Evolutionary conservation across 2,888 invertebrate species (phyloP), one percentile per base, ranked within the genome.

Genomic region (Tetheella fluctuosa): DNA sequence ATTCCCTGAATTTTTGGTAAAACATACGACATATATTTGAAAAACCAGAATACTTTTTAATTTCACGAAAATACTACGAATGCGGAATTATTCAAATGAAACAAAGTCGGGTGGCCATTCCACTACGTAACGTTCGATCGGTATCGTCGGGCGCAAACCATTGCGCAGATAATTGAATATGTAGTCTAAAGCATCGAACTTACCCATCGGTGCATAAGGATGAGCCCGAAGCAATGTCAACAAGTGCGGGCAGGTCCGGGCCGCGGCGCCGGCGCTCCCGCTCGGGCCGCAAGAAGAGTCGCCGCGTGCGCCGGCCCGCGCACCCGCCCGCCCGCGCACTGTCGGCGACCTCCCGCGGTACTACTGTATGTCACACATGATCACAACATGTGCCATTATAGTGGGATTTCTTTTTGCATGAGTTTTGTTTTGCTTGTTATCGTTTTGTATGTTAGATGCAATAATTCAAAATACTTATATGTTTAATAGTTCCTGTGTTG

Each of bases 261-360:
- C 83, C 84, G 61, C 83, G 81, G 0, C 83, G 89, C 0, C 85
- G 84, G 0, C 87, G 83, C 74, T 81, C 90, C 64, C 91, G 91
- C 74, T 81, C 86, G 10, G 91, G 91, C 0, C 88, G 85, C 68
- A 84, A 79, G 81, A 91, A 92, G 82, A 65, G 70, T 61, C 79
- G 69, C 30, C 81, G 82, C 54, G 74, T 79, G 28, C 81, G 87
- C 42, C 76, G 84, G 25, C 2, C 25, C 25, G 25, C 25, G 6
- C 2, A 2, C 63, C 59, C 64, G 0, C 68, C 56, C 59, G 59
- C 39, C 55, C n/a, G n/a, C n/a, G 58, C 53, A 52, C 54, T 56
- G 59, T 52, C 59, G 57, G 54, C 17, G 25, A 37, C 53, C 53
- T 28, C n/a, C 53, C 39, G 60, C 67, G 67, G 63, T 58, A 63